Conservation (phyloP, 2,797 vertebrate genomes). For the Paedocypris micromegethes region DNA sequence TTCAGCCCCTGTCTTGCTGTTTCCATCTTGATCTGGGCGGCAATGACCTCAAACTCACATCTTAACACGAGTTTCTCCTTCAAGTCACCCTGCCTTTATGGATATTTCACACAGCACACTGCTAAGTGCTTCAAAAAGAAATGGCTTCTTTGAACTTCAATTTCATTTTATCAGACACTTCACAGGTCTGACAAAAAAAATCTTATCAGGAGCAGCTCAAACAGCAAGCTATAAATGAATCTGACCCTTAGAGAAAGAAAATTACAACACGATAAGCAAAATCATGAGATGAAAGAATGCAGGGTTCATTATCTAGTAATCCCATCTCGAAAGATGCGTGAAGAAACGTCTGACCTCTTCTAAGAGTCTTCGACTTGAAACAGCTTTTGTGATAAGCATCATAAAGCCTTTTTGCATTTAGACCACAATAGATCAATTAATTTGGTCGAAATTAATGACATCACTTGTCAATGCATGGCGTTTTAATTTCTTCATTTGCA, state of each 20-base stretch:
- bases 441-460: slow-evolving; percentile 52
- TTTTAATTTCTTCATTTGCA: slow-evolving; percentile 60
- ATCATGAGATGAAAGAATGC: too few relatives aligned
- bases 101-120: slow-evolving; percentile 6
- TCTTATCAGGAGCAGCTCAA: slow-evolving; percentile 7
- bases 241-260: slow-evolving; percentile 6
- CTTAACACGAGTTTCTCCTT: slow-evolving; percentile 15
- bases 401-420: slow-evolving; percentile 57
- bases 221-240: slow-evolving; percentile 7
- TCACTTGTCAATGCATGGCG: slow-evolving; percentile 55
- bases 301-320: too few relatives aligned
- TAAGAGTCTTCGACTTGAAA: slow-evolving; percentile 4
- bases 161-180: slow-evolving; percentile 33
- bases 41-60: slow-evolving; percentile 27
- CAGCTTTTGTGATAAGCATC: slow-evolving; percentile 47
- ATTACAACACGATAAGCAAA: too few relatives aligned
- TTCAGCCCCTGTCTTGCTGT: not conserved
- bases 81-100: slow-evolving; percentile 4
- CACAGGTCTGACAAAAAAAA: slow-evolving; percentile 23
- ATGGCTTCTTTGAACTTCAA: slow-evolving; percentile 27
- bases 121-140: slow-evolving; percentile 10
- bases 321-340: too few relatives aligned
- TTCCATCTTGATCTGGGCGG: not conserved
- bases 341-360: not conserved
- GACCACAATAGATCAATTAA: slow-evolving; percentile 63